These are phyloP conservation scores for Stenodera caucasica DNA, from an alignment of 2,888 invertebrate species.

Conservation along the genomic window DNA sequence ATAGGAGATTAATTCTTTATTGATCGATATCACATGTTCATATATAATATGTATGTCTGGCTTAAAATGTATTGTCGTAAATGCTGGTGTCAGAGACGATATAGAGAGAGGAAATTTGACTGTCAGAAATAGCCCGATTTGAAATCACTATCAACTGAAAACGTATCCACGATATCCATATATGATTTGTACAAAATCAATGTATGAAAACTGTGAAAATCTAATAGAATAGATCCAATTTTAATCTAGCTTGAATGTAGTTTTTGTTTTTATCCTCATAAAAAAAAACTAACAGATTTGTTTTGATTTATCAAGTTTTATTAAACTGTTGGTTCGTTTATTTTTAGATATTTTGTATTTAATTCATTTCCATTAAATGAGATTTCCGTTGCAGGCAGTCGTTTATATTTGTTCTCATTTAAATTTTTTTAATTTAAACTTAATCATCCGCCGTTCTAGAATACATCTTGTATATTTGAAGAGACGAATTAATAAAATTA, in stretches of 20 bases:
- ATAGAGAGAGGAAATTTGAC: slow-evolving; percentile 42
- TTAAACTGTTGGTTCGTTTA: neutral
- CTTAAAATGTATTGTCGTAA: slow-evolving; percentile 34
- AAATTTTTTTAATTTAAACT: slow-evolving; percentile 6
- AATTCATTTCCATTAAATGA: slow-evolving; percentile 4
- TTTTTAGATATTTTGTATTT: neutral
- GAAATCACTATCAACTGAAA: slow-evolving; percentile 33
- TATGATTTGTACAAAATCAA: neutral
- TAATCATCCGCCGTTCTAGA: neutral
- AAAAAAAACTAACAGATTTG: neutral
- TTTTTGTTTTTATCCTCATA: neutral
- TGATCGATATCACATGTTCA: slow-evolving; percentile 24
- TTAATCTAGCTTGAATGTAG: neutral
- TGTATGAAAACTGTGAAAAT: neutral
- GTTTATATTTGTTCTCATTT: neutral
- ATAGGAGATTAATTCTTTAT: slow-evolving; percentile 29
- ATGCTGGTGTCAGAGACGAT: slow-evolving; percentile 29
- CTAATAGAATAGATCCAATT: neutral
- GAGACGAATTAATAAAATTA: neutral
- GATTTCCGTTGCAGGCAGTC: slow-evolving; percentile 3
- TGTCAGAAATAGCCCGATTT: slow-evolving; percentile 39
- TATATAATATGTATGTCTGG: slow-evolving; percentile 25
- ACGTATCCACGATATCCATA: neutral
- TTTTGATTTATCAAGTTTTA: neutral
- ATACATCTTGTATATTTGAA: slow-evolving; percentile 1